Evolutionary conservation across 2,113 vertebrate genomes (phyloP), one percentile per base, ranked within the genome.

Genomic region (Stercorarius parasiticus): DNA sequence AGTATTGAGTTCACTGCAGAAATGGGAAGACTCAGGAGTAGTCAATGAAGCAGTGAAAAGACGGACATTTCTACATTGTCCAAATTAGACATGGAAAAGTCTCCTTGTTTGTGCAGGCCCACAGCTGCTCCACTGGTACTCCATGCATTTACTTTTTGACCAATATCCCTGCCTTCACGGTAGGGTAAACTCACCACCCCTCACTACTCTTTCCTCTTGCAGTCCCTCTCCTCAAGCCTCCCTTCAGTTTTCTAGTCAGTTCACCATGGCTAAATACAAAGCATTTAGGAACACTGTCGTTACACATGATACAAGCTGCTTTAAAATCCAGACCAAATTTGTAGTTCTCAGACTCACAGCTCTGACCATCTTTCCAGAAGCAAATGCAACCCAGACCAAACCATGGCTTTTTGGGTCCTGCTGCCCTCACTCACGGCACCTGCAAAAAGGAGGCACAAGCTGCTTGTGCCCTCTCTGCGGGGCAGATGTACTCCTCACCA

Each of bases 401-500:
- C 5, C 15, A 36, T 8, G 0, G 1, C 7, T 22, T 73, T 81
- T 65, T 21, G 25, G 36, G 22, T 47, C 18, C 49, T 52, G 8
- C 30, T 58, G 26, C 36, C 15, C 42, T 66, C 49, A n/a, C 6
- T 52, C 2, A 0, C 0, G 1, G 17, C 58, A 56, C 10, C 25
- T 36, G 18, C 9, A n/a, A 40, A 47, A 56, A 81, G 6, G 30
- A 73, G 34, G 13, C 34, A 62, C 13, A n/a, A 65, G 15, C 7
- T 59, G 16, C 7, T 26, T 2, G 0, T 27, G 11, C 5, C 5
- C 5, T 2, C 4, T 4, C 6, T 0, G 0, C 0, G 0, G 4
- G 2, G 14, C 22, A 67, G 47, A n/a, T 59, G 29, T 1, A 2
- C 2, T 72, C 22, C 59, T 72, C 2, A 1, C 13, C 1, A 0